phyloP scores from a whole-genome alignment of 2,797 vertebrate species.

The Cryptoprocta ferox region DNA sequence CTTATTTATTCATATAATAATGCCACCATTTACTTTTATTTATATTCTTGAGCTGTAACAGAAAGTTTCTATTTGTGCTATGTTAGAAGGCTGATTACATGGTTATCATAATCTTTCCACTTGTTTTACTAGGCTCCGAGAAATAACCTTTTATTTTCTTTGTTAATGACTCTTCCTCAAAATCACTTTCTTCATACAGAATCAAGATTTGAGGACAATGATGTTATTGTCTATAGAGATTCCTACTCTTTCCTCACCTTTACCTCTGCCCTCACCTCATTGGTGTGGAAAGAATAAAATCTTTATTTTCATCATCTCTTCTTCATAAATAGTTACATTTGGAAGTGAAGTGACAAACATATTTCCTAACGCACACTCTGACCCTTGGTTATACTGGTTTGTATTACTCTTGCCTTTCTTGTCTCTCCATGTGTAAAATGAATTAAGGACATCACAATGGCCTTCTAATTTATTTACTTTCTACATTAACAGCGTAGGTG shows the following conservation, averaged over 20 bases:
- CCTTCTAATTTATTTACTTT: conserved; percentile 15
- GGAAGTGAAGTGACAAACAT: background rate
- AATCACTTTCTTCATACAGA: background rate
- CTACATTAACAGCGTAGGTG: background rate
- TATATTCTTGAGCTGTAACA: conserved; percentile 83
- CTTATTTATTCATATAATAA: conserved; percentile 88
- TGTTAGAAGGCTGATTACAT: conserved; percentile 77
- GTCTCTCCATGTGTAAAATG: background rate
- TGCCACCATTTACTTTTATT: conserved; percentile 83
- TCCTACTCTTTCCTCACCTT: background rate
- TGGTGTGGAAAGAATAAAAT: background rate
- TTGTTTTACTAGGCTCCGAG: conserved; percentile 32
- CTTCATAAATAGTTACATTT: background rate
- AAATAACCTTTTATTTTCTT: background rate
- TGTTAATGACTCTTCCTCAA: background rate
- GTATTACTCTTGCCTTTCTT: conserved; percentile 5
- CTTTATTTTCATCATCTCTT: background rate
- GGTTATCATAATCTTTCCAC: conserved; percentile 69
- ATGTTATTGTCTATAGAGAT: background rate
- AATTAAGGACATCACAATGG: background rate
- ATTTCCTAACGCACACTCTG: background rate
- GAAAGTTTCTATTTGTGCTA: conserved; percentile 81
- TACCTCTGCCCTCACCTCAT: background rate
- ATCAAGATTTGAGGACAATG: background rate
- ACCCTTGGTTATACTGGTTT: background rate